Percentiles rank a stretch among this genome's conserved stretches.
phyloP scores from a whole-genome alignment of 1,140 invertebrate genomes.

The Mesaphorura yosii region DNA sequence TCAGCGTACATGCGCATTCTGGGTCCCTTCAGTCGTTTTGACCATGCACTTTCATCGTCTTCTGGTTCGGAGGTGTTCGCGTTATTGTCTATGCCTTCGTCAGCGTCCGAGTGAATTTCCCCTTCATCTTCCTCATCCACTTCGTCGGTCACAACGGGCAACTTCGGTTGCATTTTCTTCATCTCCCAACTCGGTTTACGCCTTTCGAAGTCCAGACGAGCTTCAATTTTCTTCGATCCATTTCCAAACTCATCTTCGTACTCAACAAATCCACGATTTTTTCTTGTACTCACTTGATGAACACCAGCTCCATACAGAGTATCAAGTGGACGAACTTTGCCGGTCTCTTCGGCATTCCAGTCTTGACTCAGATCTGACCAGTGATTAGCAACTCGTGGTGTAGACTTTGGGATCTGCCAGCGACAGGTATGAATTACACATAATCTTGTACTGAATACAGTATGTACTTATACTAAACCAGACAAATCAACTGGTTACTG shows the following conservation, averaged over 20 bases:
- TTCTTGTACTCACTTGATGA: too few relatives aligned
- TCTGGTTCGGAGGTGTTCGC: too few relatives aligned
- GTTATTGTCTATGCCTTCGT: too few relatives aligned
- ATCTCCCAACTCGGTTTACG: not conserved
- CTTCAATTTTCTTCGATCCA: too few relatives aligned
- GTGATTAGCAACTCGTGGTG: not conserved
- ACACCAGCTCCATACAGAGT: too few relatives aligned
- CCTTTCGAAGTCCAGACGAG: not conserved
- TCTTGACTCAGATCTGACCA: not conserved
- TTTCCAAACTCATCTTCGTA: too few relatives aligned
- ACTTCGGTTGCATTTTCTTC: not conserved
- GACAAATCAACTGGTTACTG: too few relatives aligned
- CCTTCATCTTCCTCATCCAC: slow-evolving; percentile 47
- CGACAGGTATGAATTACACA: not conserved
- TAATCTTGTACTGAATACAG: not conserved
- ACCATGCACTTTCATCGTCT: slow-evolving; percentile 36
- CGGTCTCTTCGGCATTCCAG: not conserved
- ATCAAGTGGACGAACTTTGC: too few relatives aligned
- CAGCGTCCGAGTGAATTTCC: too few relatives aligned
- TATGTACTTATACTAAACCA: not conserved
- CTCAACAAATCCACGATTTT: too few relatives aligned
- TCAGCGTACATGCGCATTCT: slow-evolving; percentile 80
- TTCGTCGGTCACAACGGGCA: slow-evolving; percentile 35
- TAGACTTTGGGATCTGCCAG: not conserved
- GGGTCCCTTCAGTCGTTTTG: slow-evolving; percentile 50